phyloP scores from a whole-genome alignment of 2,113 vertebrate genomes.

The Calidris pugnax region DNA sequence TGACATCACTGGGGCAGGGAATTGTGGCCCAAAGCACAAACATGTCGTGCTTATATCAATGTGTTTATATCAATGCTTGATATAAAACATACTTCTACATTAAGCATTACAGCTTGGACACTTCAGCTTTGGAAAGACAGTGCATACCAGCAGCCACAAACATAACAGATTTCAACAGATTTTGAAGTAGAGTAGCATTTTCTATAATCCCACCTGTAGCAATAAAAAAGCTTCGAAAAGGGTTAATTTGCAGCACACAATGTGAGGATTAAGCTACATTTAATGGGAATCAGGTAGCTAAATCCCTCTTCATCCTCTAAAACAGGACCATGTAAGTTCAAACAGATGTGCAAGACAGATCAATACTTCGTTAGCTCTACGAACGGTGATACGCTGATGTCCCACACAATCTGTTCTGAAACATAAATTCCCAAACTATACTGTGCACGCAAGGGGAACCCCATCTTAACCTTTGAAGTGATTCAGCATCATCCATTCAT shows the following conservation, averaged over 20 bases:
- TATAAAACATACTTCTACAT: not conserved
- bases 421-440: not conserved
- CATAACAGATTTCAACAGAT: not conserved
- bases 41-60: not conserved
- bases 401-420: not conserved
- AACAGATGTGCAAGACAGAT: constrained; percentile 45
- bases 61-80: not conserved
- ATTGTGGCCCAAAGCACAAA: not conserved
- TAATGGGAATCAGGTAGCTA: constrained; percentile 37
- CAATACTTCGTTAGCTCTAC: not conserved
- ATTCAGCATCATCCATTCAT: not conserved
- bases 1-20: not conserved
- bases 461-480: not conserved
- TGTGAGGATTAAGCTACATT: constrained; percentile 4
- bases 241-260: constrained; percentile 27
- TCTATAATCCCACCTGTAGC: not conserved
- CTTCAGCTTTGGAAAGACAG: not conserved
- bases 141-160: not conserved
- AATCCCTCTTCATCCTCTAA: constrained; percentile 7
- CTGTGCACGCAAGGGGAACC: not conserved
- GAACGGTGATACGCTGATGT: not conserved
- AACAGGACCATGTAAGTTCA: constrained; percentile 7
- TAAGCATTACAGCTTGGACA: not conserved
- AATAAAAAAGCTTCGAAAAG: not conserved
- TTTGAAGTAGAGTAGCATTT: not conserved